Percentiles rank a stretch among this genome's conserved stretches.
phyloP scores from a whole-genome alignment of 2,113 vertebrate species.

The Opisthocomus hoazin region DNA sequence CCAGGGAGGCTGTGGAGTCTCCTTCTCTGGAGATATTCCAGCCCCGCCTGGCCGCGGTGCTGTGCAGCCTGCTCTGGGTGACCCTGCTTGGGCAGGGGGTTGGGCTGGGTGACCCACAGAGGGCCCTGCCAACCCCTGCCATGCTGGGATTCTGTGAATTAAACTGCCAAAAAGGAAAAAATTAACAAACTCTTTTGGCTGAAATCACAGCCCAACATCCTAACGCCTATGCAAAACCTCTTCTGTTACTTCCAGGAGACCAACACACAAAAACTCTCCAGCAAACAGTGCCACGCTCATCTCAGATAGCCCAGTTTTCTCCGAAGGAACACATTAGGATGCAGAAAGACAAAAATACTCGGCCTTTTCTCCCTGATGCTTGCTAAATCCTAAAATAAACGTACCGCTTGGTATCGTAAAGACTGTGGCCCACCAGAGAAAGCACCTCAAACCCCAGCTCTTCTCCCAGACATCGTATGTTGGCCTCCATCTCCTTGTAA shows the following conservation, averaged over 20 bases:
- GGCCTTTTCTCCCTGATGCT: background rate
- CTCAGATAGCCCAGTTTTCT: background rate
- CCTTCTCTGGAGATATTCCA: too few relatives aligned
- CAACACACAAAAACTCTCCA: background rate
- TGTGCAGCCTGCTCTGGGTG: too few relatives aligned
- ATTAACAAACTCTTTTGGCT: background rate
- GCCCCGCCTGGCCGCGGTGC: too few relatives aligned
- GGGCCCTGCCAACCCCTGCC: too few relatives aligned
- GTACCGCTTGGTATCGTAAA: slow-evolving; percentile 50
- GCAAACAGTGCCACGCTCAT: background rate
- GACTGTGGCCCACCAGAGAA: slow-evolving; percentile 52
- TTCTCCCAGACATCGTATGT: slow-evolving; percentile 15
- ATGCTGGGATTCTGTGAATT: too few relatives aligned
- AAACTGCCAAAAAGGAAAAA: background rate
- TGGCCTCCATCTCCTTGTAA: slow-evolving; percentile 57
- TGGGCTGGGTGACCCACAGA: too few relatives aligned
- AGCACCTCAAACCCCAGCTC: slow-evolving; percentile 59
- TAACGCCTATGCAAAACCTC: background rate
- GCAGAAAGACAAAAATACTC: background rate
- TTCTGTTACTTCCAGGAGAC: background rate
- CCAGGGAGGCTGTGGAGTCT: too few relatives aligned
- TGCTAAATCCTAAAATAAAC: background rate
- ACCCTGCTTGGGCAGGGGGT: too few relatives aligned
- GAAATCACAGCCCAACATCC: background rate
- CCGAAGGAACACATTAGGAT: background rate